phyloP scores from a whole-genome alignment of 2,113 vertebrate genomes.

The Chinchilla lanigera region DNA sequence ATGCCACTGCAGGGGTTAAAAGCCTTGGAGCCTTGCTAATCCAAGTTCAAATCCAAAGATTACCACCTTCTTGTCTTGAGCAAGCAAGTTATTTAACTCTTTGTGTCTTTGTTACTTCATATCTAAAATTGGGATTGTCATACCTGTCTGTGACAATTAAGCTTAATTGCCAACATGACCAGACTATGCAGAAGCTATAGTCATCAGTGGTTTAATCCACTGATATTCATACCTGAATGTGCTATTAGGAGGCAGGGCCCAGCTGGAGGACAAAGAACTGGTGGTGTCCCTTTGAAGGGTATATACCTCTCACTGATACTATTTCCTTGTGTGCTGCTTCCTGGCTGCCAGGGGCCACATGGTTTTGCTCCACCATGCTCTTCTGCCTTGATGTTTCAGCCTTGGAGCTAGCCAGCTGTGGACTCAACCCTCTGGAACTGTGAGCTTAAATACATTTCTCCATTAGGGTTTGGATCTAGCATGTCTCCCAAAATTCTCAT shows the following conservation, averaged over 20 bases:
- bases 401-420: not conserved
- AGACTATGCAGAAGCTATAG: not conserved
- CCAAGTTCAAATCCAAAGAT: conserved; percentile 40
- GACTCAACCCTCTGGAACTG: not conserved
- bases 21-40: not conserved
- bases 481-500: not conserved
- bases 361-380: not conserved
- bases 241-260: not conserved
- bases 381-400: not conserved
- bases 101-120: not conserved
- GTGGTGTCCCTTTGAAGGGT: not conserved
- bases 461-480: not conserved
- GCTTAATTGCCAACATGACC: not conserved
- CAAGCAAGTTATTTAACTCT: not conserved
- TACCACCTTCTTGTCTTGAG: not conserved
- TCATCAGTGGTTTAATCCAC: not conserved
- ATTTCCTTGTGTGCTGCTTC: not conserved
- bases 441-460: not conserved
- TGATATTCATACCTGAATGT: not conserved
- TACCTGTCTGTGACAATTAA: not conserved
- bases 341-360: not conserved
- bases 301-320: not conserved
- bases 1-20: not conserved
- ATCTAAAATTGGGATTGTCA: conserved; percentile 8
- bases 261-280: not conserved